Base-by-base conservation (phyloP, 2,113 vertebrate genomes). In the Pseudorectes ferrugineus region DNA sequence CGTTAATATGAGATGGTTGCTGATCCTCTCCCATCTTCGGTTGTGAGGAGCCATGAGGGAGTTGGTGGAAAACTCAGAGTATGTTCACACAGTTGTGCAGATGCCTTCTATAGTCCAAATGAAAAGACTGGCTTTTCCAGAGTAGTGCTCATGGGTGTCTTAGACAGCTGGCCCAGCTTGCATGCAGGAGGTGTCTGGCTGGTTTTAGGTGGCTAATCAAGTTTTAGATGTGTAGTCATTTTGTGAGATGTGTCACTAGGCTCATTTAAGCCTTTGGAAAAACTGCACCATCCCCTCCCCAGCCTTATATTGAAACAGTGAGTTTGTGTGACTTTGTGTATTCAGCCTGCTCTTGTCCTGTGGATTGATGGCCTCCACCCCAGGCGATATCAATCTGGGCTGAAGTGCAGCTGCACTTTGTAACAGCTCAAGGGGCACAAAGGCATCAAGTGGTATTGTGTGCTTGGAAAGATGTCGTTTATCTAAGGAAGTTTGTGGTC, bases 321-420 rank as follows among this genome's bases (percentile, higher is more conserved):
- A 88, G 67, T 21, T 20, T 45, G 68, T 58, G 35, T 43, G 71
- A 12, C 59, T 21, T 57, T 92, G 88, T 95, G 75, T 89, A 20
- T 63, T 88, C 83, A 74, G 83, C 48, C 74, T 54, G 54, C 66
- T 42, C 91, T 97, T 92, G 82, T 93, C 89, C 93, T 84, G 77
- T 72, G 73, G 88, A 96, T 93, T 93, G 93, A 96, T 92, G 93
- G 89, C 80, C 87, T 95, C 77, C 2, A 2, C 91, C 42, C 33
- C 21, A 9, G 77, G 77, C 7, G 75, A 93, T 89, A 92, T 42
- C 93, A 88, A 67, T 95, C 96, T 95, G 85, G 78, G 67, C 86
- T 93, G 89, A 95, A 96, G 95, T 95, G 85, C 90, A 95, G 93
- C 95, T 95, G 94, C 67, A 92, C 89, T 97, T 96, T 96, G 96